These are phyloP conservation scores for Micronycteris hirsuta DNA, from an alignment of 2,113 vertebrate species.

Conservation along the genomic window DNA sequence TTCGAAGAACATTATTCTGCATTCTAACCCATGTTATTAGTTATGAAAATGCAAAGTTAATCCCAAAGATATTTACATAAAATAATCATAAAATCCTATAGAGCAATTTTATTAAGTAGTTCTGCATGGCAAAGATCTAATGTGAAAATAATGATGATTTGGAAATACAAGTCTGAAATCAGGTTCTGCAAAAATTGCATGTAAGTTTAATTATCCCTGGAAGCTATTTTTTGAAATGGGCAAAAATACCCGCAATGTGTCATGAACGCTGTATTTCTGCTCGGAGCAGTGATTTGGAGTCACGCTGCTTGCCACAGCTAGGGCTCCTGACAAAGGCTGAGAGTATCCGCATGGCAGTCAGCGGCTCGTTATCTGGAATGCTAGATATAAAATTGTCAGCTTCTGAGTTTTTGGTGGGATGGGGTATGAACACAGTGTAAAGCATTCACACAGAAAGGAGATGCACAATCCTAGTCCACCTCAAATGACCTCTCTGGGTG, in stretches of 20 bases:
- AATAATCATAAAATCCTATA: background rate
- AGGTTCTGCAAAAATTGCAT: background rate
- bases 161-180: background rate
- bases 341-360: background rate
- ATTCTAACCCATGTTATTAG: background rate
- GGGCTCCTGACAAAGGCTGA: background rate
- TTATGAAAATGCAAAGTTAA: background rate
- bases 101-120: background rate
- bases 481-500: background rate
- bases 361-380: background rate
- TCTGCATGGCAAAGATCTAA: background rate
- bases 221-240: slow-evolving; percentile 13
- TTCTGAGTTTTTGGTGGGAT: background rate
- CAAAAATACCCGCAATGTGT: background rate
- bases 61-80: background rate
- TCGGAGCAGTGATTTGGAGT: slow-evolving; percentile 7
- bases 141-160: slow-evolving; percentile 12
- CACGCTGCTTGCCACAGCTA: background rate
- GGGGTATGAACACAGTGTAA: background rate
- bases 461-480: background rate
- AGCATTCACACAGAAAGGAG: slow-evolving; percentile 9
- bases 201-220: background rate
- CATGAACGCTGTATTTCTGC: background rate
- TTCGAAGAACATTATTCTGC: background rate
- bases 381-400: background rate